Conservation (phyloP, 2,888 invertebrate species). For the Callimorpha dominula region DNA sequence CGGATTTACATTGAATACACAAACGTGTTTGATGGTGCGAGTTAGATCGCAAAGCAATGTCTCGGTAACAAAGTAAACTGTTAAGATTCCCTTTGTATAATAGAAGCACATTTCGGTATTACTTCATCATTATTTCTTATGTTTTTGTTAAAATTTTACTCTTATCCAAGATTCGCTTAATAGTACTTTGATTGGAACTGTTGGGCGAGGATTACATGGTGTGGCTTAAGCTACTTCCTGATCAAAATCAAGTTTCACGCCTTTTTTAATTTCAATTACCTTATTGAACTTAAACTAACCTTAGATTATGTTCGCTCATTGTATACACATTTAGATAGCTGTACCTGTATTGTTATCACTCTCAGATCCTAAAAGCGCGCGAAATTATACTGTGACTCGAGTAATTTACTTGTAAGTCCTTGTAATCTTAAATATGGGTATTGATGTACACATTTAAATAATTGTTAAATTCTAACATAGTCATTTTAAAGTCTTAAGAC, state of each 20-base stretch:
- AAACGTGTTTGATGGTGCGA: conserved; percentile 62
- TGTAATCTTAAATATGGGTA: not conserved
- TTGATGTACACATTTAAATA: not conserved
- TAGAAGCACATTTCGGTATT: not conserved
- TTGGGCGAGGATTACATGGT: not conserved
- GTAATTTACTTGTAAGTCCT: not conserved
- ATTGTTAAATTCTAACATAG: not conserved
- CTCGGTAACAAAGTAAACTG: not conserved
- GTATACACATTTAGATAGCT: not conserved
- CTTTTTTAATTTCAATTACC: not conserved
- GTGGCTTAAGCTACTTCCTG: not conserved
- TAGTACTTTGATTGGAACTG: not conserved
- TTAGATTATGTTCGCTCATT: not conserved
- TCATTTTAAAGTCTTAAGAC: not conserved
- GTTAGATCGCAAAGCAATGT: not conserved
- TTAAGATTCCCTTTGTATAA: not conserved
- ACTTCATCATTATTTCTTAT: not conserved
- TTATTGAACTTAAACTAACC: not conserved
- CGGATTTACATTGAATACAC: conserved; percentile 39
- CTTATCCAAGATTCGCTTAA: not conserved
- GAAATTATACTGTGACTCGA: not conserved
- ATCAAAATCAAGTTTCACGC: not conserved
- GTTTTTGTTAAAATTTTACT: not conserved
- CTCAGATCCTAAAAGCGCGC: not conserved
- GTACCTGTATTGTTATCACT: not conserved